Evolutionary conservation across 2,113 vertebrate species (phyloP), one percentile per base, ranked within the genome.

Genomic region (Varanus komodoensis): DNA sequence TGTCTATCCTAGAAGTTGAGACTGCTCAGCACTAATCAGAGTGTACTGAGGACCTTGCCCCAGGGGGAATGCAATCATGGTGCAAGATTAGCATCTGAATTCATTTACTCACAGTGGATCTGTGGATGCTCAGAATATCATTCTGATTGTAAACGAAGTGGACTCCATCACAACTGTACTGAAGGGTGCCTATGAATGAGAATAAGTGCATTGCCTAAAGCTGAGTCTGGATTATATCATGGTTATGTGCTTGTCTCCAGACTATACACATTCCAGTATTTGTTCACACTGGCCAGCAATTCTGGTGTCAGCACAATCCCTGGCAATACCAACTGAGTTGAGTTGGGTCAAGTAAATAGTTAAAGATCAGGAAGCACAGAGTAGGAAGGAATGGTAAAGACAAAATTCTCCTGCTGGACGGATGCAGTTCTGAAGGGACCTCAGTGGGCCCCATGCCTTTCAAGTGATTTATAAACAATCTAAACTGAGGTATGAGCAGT

Each of bases 91-190:
- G 38, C 78, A 89, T 44, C n/a, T 52, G 0, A 69, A 78, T 25
- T 44, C 82, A 73, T 87, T 89, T 90, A 2, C 38, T 52, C 32
- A 19, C 32, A 78, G 32, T 2, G 57, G 85, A 85, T 17, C 80
- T 73, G 52, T 87, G 80, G 38, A 44, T 44, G 38, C 38, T 44
- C 38, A 87, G 87, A 21, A 17, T 57, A 12, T 83, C 54, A 21
- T 74, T 75, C 29, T 82, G 79, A 50, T 75, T 87, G 50, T 91
- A 87, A 91, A 87, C 80, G 83, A 78, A 81, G 32, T 68, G 50
- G 88, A 94, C 94, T 94, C 48, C 1, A 88, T 90, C 9, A 61
- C 82, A 64, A 82, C 68, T 73, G 71, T 84, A 91, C 50, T 38
- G 71, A 11, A 17, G 1, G 77, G 27, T 80, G 81, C 0, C 14